Conservation (phyloP, 2,113 vertebrate genomes). For the Vireo altiloquus region DNA sequence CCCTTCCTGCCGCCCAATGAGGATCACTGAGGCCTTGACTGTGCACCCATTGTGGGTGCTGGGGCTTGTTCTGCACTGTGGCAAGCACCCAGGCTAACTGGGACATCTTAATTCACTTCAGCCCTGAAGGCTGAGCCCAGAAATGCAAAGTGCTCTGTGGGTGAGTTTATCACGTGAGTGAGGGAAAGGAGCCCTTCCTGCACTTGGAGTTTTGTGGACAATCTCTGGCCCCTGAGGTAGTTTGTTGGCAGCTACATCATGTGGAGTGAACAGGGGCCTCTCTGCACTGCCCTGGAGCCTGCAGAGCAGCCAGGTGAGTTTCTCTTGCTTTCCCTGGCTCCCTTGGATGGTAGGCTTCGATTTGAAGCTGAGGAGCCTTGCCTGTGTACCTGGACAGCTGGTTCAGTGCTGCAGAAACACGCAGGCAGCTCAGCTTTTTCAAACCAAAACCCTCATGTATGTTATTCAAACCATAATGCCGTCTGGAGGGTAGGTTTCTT, state of each 20-base stretch:
- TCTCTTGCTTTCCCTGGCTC: not conserved
- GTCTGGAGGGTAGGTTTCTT: not conserved
- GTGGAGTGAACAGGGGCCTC: no score
- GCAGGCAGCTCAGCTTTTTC: not conserved
- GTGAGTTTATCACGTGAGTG: not conserved
- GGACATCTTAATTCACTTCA: not conserved
- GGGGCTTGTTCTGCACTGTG: not conserved
- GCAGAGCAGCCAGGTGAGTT: not conserved
- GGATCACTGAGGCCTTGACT: not conserved
- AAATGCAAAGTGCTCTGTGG: not conserved
- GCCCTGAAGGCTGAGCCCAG: not conserved
- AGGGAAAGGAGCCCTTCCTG: not conserved
- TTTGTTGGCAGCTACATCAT: not conserved
- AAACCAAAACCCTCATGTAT: not conserved
- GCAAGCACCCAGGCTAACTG: not conserved
- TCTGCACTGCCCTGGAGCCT: not conserved
- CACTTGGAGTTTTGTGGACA: not conserved
- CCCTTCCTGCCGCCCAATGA: not conserved
- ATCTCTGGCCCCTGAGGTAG: not conserved
- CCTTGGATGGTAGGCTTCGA: not conserved
- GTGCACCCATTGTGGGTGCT: rapidly evolving
- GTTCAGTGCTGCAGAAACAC: not conserved
- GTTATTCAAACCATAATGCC: not conserved
- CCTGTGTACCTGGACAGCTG: not conserved
- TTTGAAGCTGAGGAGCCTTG: not conserved